Conservation (phyloP, 2,113 vertebrate species). For the Chloropsis hardwickii region DNA sequence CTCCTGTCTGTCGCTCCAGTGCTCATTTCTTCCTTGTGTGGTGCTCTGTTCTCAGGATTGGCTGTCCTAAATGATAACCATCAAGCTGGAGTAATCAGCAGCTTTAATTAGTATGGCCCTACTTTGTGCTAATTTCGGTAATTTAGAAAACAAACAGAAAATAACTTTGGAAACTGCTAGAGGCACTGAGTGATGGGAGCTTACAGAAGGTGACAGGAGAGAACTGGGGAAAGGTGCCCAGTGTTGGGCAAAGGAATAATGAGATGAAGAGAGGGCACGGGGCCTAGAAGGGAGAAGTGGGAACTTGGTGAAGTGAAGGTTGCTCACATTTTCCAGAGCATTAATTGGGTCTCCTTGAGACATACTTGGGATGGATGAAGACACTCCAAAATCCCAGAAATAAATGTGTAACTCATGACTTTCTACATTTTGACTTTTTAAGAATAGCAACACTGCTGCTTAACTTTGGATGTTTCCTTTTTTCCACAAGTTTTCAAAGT, state of each 20-base stretch:
- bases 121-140: background rate
- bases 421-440: background rate
- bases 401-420: background rate
- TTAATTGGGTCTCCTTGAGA: background rate
- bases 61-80: background rate
- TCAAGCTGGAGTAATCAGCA: background rate
- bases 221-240: background rate
- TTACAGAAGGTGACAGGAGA: background rate
- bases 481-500: background rate
- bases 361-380: background rate
- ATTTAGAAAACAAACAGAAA: background rate
- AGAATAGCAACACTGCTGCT: background rate
- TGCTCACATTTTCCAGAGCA: background rate
- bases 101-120: background rate
- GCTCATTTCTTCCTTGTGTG: background rate
- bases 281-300: background rate
- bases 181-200: background rate
- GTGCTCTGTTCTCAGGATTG: background rate
- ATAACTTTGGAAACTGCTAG: background rate
- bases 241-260: background rate
- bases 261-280: rapidly evolving
- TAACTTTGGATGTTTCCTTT: background rate
- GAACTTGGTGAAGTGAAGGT: background rate
- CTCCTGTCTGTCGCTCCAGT: background rate
- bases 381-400: background rate